phyloP scores from a whole-genome alignment of 2,797 vertebrate genomes.

The Cossypha heuglini region DNA sequence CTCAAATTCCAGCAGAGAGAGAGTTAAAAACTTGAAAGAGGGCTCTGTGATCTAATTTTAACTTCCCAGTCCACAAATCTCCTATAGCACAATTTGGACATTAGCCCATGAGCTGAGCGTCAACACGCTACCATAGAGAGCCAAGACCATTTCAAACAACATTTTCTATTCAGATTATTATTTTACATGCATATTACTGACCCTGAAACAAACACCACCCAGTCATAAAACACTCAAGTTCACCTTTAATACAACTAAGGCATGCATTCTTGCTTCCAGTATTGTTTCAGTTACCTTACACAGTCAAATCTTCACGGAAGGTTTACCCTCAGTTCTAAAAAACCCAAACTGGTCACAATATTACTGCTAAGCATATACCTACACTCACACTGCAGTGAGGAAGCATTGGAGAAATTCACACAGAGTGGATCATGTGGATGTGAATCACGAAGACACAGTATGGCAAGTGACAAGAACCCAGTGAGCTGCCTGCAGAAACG shows the following conservation, averaged over 20 bases:
- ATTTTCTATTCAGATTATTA: background rate
- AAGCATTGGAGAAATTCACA: background rate
- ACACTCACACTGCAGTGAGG: background rate
- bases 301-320: background rate
- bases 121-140: background rate
- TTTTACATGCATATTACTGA: background rate
- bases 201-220: background rate
- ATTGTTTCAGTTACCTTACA: background rate
- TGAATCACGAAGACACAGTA: background rate
- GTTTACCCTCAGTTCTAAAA: background rate
- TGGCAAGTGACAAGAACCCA: background rate
- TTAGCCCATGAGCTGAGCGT: background rate
- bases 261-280: background rate
- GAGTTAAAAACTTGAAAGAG: background rate
- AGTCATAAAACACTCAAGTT: background rate
- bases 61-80: background rate
- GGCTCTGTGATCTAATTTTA: slow-evolving; percentile 10
- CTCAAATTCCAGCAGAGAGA: background rate
- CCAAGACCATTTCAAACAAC: background rate
- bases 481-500: background rate
- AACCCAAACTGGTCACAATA: rapidly evolving
- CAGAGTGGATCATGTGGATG: background rate
- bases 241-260: background rate
- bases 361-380: background rate
- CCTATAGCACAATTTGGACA: background rate